Evolutionary conservation across 1,140 invertebrate genomes (phyloP), one percentile per base, ranked within the genome.

Genomic region (Aphaenogaster floridana): DNA sequence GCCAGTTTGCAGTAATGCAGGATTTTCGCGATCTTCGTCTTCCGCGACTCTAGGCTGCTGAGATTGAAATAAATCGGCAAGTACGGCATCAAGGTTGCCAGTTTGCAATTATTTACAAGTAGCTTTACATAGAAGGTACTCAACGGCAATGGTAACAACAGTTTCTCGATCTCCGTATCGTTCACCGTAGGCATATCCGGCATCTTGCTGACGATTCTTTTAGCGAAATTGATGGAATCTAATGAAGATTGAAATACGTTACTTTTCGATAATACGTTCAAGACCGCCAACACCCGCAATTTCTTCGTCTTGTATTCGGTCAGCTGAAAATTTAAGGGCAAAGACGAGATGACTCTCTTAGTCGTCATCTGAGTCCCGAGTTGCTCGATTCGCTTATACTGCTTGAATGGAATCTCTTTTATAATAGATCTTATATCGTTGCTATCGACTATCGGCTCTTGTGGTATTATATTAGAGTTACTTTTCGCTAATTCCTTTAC

Each of bases 51-150:
- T 71, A 45, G 4, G 6, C 11, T 13, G 45, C 34, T 57, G 48
- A 87, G 42, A 54, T 88, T 48, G 61, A 88, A 88, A n/a, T 52
- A 4, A 45, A 88, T 87, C 4, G 86, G 86, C 68, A 88, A 21
- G 34, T 87, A 39, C 5, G 50, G 50, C 21, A 71, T 48, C 5
- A 88, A 34, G 6, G 3, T 42, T 0, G 45, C 39, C 48, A 80
- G 0, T 17, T 48, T 64, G n/a, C 87, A 88, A 3, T 69, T 69
- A 0, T 54, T 54, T 13, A 80, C 7, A 2, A 86, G 34, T 1
- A 28, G 15, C 15, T 63, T 21, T 13, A 54, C 11, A 6, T 87
- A 7, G 8, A 57, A 36, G 45, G 8, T 13, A n/a, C 7, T 39
- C 21, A 80, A 48, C 2, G 57, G 63, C 57, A 88, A 28, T 6